Percentiles rank a stretch among this genome's conserved stretches.
phyloP scores from a whole-genome alignment of 2,113 vertebrate genomes.

The Ceyx melanurus region DNA sequence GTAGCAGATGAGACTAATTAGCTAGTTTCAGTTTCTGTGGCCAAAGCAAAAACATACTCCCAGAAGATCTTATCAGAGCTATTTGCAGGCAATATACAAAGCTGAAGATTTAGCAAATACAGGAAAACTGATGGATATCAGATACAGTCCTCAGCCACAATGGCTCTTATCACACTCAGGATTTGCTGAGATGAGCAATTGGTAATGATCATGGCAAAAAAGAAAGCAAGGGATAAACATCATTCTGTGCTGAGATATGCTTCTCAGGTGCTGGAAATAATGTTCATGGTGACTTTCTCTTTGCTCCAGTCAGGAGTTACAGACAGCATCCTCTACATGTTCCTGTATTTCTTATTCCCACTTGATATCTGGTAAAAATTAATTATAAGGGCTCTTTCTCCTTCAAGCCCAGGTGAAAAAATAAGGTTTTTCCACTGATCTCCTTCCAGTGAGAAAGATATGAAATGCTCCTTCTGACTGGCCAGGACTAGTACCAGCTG shows the following conservation, averaged over 20 bases:
- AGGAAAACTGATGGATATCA: neutral
- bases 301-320: neutral
- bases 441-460: neutral
- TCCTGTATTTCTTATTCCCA: neutral
- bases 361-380: neutral
- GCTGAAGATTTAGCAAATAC: neutral
- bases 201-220: neutral
- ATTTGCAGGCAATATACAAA: neutral
- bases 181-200: neutral
- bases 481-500: neutral
- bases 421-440: neutral
- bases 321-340: neutral
- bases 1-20: neutral
- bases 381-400: neutral
- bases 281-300: neutral
- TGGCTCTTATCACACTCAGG: neutral
- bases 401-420: neutral
- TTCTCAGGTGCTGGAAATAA: neutral
- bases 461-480: neutral
- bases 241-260: neutral
- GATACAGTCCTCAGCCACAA: neutral
- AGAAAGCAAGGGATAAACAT: neutral
- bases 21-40: neutral
- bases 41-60: neutral
- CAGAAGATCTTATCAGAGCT: neutral